phyloP scores from a whole-genome alignment of 1,140 invertebrate genomes.

The Lordiphosa collinella region DNA sequence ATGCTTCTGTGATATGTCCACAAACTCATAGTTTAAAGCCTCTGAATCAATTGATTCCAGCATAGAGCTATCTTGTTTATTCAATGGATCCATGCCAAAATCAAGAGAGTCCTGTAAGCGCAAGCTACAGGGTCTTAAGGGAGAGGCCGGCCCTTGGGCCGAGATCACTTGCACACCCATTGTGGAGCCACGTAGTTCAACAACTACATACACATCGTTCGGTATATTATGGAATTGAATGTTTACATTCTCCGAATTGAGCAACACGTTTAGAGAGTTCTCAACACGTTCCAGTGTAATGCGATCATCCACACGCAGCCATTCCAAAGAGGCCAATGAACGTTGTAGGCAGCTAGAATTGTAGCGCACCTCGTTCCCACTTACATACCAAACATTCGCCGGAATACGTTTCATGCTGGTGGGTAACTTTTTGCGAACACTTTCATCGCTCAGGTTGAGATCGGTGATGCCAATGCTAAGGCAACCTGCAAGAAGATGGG shows the following conservation, averaged over 20 bases:
- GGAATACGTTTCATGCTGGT: conserved; percentile 70
- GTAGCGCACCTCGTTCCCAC: conserved; percentile 84
- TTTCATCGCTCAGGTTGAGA: conserved; percentile 73
- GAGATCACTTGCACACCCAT: conserved; percentile 84
- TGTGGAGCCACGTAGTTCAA: conserved; percentile 86
- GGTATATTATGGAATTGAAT: conserved; percentile 88
- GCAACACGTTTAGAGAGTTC: conserved; percentile 83
- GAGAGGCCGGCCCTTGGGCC: conserved; percentile 80
- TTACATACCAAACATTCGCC: conserved; percentile 79
- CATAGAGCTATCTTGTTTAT: conserved; percentile 80
- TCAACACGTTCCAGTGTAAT: conserved; percentile 84
- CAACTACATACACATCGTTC: conserved; percentile 80
- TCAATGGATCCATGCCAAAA: conserved; percentile 82
- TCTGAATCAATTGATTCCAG: conserved; percentile 78
- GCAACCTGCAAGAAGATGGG: conserved; percentile 42
- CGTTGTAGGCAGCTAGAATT: conserved; percentile 82
- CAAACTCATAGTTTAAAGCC: conserved; percentile 82
- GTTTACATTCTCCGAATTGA: conserved; percentile 93
- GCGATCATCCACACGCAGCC: conserved; percentile 87
- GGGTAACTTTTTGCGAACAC: conserved; percentile 73
- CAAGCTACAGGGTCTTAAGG: conserved; percentile 81
- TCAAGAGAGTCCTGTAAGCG: conserved; percentile 84
- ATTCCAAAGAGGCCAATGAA: conserved; percentile 88
- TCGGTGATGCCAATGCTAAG: conserved; percentile 75
- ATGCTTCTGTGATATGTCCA: conserved; percentile 88